These are phyloP conservation scores for Chelon labrosus DNA, from an alignment of 2,797 vertebrate genomes.

Conservation along the genomic window DNA sequence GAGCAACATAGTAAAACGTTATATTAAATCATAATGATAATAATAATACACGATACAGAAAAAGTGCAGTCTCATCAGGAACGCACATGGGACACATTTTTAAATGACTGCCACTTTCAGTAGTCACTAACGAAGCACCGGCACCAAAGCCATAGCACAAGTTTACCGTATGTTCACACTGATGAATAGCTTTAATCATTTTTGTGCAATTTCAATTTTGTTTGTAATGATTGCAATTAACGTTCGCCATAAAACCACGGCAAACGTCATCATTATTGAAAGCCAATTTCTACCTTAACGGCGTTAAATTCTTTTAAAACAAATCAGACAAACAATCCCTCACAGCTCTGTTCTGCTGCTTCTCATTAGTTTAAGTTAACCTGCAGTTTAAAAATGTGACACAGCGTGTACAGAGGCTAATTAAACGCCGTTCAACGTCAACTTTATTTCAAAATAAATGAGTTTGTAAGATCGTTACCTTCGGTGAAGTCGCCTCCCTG, in stretches of 20 bases:
- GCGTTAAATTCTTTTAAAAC: conserved; percentile 12
- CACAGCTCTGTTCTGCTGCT: background rate
- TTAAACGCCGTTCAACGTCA: background rate
- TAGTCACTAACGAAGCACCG: conserved; percentile 12
- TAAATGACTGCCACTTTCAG: conserved; percentile 8
- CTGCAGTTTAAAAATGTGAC: background rate
- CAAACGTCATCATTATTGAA: background rate
- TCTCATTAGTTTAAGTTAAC: background rate
- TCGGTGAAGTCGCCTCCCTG: conserved; percentile 99
- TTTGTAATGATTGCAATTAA: conserved; percentile 7
- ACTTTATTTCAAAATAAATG: conserved; percentile 2
- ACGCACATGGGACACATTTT: background rate
- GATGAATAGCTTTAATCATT: conserved; percentile 2
- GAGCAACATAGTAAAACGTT: conserved; percentile 17
- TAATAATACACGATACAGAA: background rate
- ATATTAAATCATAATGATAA: background rate
- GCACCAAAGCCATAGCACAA: conserved; percentile 16
- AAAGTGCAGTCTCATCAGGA: background rate
- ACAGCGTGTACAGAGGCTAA: background rate
- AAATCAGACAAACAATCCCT: background rate
- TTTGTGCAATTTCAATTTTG: conserved; percentile 12
- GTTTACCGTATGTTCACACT: background rate
- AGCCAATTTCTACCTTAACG: conserved; percentile 6
- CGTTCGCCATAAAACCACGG: background rate
- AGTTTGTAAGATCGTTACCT: conserved; percentile 81